Conservation (phyloP, 1,140 invertebrate species). For the Alviniconcha marisindica region DNA sequence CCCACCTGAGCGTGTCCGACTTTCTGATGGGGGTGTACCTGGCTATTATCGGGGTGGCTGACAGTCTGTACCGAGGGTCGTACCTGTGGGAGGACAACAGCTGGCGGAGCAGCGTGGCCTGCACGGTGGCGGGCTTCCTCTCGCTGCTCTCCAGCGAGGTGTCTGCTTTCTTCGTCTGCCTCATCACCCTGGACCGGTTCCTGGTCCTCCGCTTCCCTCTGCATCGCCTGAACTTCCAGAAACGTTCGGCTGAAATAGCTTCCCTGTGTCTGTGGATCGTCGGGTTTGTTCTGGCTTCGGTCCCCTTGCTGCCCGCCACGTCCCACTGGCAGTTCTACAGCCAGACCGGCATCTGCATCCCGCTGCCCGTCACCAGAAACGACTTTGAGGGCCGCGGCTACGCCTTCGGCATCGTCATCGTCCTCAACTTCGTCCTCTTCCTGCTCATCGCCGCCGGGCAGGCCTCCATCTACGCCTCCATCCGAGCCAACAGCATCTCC, state of each 20-base stretch:
- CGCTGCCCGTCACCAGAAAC: constrained; percentile 45
- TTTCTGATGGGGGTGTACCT: constrained; percentile 65
- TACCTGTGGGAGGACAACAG: constrained; percentile 50
- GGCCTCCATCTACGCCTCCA: constrained; percentile 39
- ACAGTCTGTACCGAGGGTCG: constrained; percentile 49
- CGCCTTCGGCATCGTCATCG: constrained; percentile 44
- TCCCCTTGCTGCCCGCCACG: constrained; percentile 23
- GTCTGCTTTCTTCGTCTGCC: constrained; percentile 48
- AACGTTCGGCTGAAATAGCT: constrained; percentile 20
- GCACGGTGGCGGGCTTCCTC: constrained; percentile 60
- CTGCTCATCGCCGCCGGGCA: constrained; percentile 42
- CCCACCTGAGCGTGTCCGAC: constrained; percentile 59
- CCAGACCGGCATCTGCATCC: constrained; percentile 46
- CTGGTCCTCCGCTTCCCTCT: constrained; percentile 59
- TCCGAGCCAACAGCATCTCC: background rate
- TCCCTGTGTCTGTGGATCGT: constrained; percentile 38
- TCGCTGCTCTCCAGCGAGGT: constrained; percentile 56
- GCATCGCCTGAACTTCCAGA: constrained; percentile 13
- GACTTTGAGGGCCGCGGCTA: constrained; percentile 45
- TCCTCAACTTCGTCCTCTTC: constrained; percentile 36
- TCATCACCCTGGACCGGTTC: constrained; percentile 58
- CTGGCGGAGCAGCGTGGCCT: constrained; percentile 52
- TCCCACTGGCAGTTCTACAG: constrained; percentile 22
- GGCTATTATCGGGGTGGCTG: constrained; percentile 56
- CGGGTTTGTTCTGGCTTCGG: constrained; percentile 31